Conservation (phyloP, 2,797 vertebrate genomes). For the Pelodytes ibericus region DNA sequence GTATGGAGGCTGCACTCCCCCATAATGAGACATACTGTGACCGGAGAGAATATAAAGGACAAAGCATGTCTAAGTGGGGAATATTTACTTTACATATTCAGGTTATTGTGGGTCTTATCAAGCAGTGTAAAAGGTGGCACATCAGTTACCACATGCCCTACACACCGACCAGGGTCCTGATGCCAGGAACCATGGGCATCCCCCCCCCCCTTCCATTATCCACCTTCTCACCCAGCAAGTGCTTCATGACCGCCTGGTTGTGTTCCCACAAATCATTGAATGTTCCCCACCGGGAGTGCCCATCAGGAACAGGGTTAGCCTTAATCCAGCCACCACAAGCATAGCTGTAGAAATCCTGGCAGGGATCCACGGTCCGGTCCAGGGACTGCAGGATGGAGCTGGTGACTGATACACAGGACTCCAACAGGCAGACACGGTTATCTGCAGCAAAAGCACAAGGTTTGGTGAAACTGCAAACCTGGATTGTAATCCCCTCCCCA, state of each 20-base stretch:
- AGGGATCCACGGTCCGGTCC: constrained; percentile 87
- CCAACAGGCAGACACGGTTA: constrained; percentile 80
- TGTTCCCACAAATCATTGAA: constrained; percentile 96
- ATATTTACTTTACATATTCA: no score
- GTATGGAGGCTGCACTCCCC: no score
- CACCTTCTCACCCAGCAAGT: constrained; percentile 82
- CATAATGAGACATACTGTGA: no score
- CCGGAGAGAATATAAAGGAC: no score
- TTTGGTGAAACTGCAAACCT: not conserved
- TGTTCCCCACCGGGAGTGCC: constrained; percentile 93
- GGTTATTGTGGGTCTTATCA: no score
- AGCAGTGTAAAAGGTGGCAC: no score
- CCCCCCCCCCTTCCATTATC: no score
- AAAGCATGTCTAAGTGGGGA: no score
- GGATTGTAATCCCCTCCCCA: no score
- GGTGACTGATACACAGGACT: constrained; percentile 86
- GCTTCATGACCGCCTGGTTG: constrained; percentile 95
- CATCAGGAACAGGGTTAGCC: constrained; percentile 90
- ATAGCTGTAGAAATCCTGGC: constrained; percentile 91
- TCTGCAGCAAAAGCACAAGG: constrained; percentile 65
- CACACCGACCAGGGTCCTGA: no score
- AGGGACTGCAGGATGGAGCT: constrained; percentile 84
- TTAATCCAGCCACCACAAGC: constrained; percentile 95
- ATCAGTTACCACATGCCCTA: no score
- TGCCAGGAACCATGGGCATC: no score